Evolutionary conservation across 2,888 invertebrate genomes (phyloP).

Genomic region (Gymnosoma rotundatum): DNA sequence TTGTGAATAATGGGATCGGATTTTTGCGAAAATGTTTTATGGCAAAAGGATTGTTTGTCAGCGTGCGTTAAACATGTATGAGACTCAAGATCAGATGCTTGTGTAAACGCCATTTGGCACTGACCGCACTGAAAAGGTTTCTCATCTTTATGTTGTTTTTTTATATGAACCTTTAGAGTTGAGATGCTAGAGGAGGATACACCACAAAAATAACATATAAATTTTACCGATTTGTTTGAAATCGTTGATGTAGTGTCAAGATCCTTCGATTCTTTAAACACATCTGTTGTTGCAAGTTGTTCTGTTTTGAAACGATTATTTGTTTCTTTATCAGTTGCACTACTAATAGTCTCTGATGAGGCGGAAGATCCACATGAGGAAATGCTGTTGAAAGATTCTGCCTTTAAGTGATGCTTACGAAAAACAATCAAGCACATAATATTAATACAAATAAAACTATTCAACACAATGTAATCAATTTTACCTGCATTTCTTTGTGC

Average conservation of each 20-base stretch:
- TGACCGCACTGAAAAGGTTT: background rate
- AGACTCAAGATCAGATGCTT: background rate
- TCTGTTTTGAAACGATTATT: too few species aligned
- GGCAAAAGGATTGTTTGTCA: background rate
- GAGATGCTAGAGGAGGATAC: background rate
- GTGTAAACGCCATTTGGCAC: background rate
- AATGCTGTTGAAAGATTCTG: too few species aligned
- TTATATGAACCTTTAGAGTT: background rate
- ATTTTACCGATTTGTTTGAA: background rate
- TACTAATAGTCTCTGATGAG: too few species aligned
- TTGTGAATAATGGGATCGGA: background rate
- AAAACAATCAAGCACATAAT: background rate
- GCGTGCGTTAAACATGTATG: background rate
- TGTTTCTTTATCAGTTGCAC: too few species aligned
- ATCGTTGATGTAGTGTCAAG: too few species aligned
- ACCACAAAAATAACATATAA: background rate
- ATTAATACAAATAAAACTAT: background rate
- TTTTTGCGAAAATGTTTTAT: background rate
- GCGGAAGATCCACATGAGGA: too few species aligned
- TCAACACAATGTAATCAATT: background rate
- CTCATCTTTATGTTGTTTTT: background rate
- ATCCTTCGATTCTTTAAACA: too few species aligned
- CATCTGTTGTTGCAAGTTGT: too few species aligned
- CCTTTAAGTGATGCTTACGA: background rate
- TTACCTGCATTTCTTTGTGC: conserved; percentile 71